Evolutionary conservation across 2,797 vertebrate genomes (phyloP), one percentile per base, ranked within the genome.

Genomic region (Neomorphus geoffroyi): DNA sequence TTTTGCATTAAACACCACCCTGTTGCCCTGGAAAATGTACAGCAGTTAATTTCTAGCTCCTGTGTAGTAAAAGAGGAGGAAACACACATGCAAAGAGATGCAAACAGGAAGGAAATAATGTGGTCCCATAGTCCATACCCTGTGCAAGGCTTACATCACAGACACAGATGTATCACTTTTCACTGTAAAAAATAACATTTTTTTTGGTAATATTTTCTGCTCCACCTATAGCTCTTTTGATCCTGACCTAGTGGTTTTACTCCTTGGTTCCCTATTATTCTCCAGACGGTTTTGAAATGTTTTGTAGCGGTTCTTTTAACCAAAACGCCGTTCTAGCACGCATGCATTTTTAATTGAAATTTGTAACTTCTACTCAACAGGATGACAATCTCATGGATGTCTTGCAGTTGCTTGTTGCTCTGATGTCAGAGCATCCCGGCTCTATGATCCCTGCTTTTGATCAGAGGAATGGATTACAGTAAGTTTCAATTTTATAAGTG

Each of bases 361-460:
- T 53, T 86, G 50, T 89, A 45, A 72, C 46, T 92, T 71, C 58
- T 91, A 26, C 94, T 86, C 89, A 92, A 91, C 97, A 99, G 99
- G 99, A 99, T 96, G 99, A 99, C 97, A 99, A 99, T 97, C 98
- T 99, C 93, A 99, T 99, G 98, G 99, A 99, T 96, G 99, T 99
- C 60, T 98, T 99, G 73, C 99, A 99, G 97, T 97, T 99, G 92
- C 97, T 99, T 96, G 99, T 99, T 94, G 99, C 99, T 94, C 97
- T 99, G 94, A 99, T 99, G 99, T 98, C 99, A 72, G 99, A 99
- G 96, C 99, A 99, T 93, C 99, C 99, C 8, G 97, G 97, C 50
- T 98, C 99, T 64, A 99, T 99, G 99, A 98, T 99, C 87, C 99
- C 99, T 96, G 99, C 99, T 90, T 99, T 99, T 96, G 99, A 99